These are phyloP conservation scores for Grantiella picta DNA, from an alignment of 2,113 vertebrate species.

Conservation along the genomic window DNA sequence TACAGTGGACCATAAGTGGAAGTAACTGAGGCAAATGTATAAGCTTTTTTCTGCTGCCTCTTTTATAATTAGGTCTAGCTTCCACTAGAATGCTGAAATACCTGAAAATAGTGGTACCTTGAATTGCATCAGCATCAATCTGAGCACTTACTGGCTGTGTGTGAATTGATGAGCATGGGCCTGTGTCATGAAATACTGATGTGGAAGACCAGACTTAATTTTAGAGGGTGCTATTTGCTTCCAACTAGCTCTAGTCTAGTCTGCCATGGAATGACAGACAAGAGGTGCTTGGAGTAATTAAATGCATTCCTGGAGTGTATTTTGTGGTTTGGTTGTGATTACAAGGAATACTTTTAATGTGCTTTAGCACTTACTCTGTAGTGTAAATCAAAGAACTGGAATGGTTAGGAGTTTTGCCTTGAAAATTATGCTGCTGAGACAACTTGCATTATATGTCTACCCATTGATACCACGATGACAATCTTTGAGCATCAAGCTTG, in stretches of 20 bases:
- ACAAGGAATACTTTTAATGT: background rate
- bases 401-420: background rate
- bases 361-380: background rate
- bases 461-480: accelerated
- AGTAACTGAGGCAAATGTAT: background rate
- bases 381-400: background rate
- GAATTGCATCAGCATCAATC: background rate
- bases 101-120: background rate
- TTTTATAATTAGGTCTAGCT: background rate
- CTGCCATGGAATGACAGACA: background rate
- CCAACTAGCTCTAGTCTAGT: background rate
- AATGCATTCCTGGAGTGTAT: background rate
- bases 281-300: background rate
- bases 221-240: background rate
- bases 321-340: background rate
- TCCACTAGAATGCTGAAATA: background rate
- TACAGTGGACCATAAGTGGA: accelerated
- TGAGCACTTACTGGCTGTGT: background rate
- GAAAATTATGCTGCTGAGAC: background rate
- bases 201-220: background rate
- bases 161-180: background rate
- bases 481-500: background rate
- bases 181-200: background rate
- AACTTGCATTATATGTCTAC: background rate
- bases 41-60: background rate